Conservation (phyloP, 2,888 invertebrate genomes). For the Capitulum mitella region DNA sequence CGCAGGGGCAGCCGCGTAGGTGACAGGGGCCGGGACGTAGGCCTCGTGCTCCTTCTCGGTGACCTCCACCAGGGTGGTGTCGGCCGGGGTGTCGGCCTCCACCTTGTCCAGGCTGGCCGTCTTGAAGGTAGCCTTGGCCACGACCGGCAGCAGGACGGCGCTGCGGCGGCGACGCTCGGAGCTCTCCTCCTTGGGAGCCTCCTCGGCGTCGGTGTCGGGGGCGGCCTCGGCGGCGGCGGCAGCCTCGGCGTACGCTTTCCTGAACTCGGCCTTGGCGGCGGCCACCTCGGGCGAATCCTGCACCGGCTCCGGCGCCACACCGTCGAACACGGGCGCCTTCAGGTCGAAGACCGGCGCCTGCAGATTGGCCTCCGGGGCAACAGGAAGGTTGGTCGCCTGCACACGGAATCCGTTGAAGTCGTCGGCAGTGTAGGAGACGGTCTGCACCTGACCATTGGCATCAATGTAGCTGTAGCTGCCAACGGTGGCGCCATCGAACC, state of each 20-base stretch:
- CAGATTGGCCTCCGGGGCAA: constrained; percentile 38
- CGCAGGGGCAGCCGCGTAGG: not conserved
- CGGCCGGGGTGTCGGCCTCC: constrained; percentile 32
- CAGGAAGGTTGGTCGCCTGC: constrained; percentile 55
- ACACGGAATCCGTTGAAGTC: constrained; percentile 52
- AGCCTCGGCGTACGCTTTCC: constrained; percentile 22
- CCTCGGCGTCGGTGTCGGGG: constrained; percentile 31
- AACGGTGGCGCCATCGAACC: constrained; percentile 32
- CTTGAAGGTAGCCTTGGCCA: constrained; percentile 30
- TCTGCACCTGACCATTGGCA: constrained; percentile 49
- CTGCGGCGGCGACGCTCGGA: constrained; percentile 9
- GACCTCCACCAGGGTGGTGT: constrained; percentile 30
- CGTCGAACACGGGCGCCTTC: constrained; percentile 15
- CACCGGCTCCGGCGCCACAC: constrained; percentile 37
- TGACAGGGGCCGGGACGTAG: constrained; percentile 16
- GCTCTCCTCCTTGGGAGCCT: constrained; percentile 26
- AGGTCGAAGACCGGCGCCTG: not conserved
- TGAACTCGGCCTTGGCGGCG: constrained; percentile 39
- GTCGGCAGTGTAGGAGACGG: constrained; percentile 42
- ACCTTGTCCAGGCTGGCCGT: constrained; percentile 39
- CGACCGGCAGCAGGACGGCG: constrained; percentile 13
- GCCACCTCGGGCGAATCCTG: constrained; percentile 44
- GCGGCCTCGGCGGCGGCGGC: constrained; percentile 40
- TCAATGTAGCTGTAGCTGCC: constrained; percentile 36
- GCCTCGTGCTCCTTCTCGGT: constrained; percentile 31